Conservation (phyloP, 2,888 invertebrate species). For the Drosophila recens region DNA sequence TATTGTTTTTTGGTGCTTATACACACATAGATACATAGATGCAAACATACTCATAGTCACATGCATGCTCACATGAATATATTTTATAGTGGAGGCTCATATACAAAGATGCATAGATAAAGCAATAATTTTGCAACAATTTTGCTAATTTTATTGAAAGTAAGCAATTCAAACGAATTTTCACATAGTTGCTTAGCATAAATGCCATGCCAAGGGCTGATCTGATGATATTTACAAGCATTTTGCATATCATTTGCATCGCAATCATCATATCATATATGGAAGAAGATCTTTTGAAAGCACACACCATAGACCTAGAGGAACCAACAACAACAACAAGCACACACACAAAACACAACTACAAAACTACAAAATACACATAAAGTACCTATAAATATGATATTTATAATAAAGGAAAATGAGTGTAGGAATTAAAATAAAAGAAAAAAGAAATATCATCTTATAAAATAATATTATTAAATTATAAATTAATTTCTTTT, state of each 20-base stretch:
- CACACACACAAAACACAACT: slow-evolving; percentile 28
- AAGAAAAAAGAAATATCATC: slow-evolving; percentile 21
- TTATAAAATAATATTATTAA: slow-evolving; percentile 7
- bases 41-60: slow-evolving; percentile 13
- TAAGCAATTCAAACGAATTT: slow-evolving; percentile 68
- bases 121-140: slow-evolving; percentile 34
- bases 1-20: slow-evolving; percentile 62
- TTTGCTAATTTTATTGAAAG: slow-evolving; percentile 27
- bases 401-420: neutral
- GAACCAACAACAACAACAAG: slow-evolving; percentile 41
- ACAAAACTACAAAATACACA: slow-evolving; percentile 45
- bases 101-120: slow-evolving; percentile 7
- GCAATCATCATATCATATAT: slow-evolving; percentile 45
- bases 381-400: slow-evolving; percentile 63
- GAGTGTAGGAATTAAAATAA: slow-evolving; percentile 4
- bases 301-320: slow-evolving; percentile 39
- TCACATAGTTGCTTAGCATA: slow-evolving; percentile 65
- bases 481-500: neutral
- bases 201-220: slow-evolving; percentile 19
- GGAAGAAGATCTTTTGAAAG: slow-evolving; percentile 17
- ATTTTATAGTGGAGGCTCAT: slow-evolving; percentile 17
- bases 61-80: slow-evolving; percentile 30
- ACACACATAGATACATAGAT: slow-evolving; percentile 44
- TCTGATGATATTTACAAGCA: slow-evolving; percentile 54
- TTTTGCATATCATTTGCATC: slow-evolving; percentile 62